A percentile compares a stretch with the other conserved stretches of the same genome.
phyloP scores from a whole-genome alignment of 2,888 invertebrate species.

The Drosophila atripex region DNA sequence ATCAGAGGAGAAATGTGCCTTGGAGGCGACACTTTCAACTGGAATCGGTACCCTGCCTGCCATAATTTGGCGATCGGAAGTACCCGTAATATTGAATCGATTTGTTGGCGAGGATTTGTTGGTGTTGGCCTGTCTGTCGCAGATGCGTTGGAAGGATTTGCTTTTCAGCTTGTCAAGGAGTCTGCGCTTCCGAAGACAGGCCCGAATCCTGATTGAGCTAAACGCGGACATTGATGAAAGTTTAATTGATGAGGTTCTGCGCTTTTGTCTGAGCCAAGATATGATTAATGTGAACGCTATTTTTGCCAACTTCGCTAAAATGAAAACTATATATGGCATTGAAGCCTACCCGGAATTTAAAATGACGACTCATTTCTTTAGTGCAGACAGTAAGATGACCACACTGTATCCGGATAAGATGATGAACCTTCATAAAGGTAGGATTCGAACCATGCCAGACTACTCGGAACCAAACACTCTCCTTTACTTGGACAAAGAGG shows the following conservation, averaged over 20 bases:
- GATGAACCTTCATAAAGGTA: conserved; percentile 36
- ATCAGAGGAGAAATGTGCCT: conserved; percentile 33
- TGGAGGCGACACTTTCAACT: conserved; percentile 18
- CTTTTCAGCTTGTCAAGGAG: conserved; percentile 30
- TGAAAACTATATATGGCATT: conserved; percentile 36
- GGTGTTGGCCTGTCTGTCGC: conserved; percentile 53
- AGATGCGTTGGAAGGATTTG: conserved; percentile 40
- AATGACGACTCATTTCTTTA: conserved; percentile 29
- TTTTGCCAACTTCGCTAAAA: conserved; percentile 39
- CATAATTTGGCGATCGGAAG: conserved; percentile 45
- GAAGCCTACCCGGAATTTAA: conserved; percentile 48
- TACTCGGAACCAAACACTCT: conserved; percentile 66
- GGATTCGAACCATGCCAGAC: conserved; percentile 57
- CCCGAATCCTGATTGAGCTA: conserved; percentile 56
- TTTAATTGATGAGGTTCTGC: conserved; percentile 34
- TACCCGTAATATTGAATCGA: conserved; percentile 10
- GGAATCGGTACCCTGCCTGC: conserved; percentile 33
- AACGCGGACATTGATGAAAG: conserved; percentile 1
- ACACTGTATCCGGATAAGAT: conserved; percentile 55
- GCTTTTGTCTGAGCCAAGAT: conserved; percentile 41
- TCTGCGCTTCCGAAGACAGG: conserved; percentile 46
- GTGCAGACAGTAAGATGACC: not conserved
- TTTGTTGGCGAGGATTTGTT: conserved; percentile 44
- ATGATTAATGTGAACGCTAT: conserved; percentile 53
- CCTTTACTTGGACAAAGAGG: conserved; percentile 39